Conservation (phyloP, 2,797 vertebrate genomes). For the Sarcophilus harrisii region DNA sequence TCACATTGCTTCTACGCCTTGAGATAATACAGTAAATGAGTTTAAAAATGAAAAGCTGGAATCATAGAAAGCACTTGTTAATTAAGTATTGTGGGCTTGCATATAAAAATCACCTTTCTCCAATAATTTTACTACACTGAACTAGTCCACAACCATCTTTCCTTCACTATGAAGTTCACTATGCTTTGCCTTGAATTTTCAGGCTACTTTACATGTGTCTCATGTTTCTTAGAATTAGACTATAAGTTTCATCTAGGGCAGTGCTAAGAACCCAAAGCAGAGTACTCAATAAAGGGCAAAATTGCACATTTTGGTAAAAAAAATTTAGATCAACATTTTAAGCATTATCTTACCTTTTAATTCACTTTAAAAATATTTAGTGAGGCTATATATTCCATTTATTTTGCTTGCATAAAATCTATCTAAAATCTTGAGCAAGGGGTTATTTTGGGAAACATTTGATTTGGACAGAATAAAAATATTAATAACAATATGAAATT, state of each 20-base stretch:
- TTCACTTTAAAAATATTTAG: conserved; percentile 4
- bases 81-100: background rate
- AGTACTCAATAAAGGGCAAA: background rate
- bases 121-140: background rate
- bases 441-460: conserved; percentile 15
- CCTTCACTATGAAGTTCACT: background rate
- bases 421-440: background rate
- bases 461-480: conserved; percentile 15
- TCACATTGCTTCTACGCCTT: background rate
- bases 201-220: conserved; percentile 18
- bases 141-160: background rate
- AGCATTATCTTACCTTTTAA: background rate
- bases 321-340: background rate
- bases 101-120: background rate
- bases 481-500: conserved; percentile 20
- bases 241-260: background rate
- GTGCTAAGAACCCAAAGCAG: background rate
- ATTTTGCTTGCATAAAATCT: conserved; percentile 8
- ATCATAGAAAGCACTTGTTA: conserved; percentile 3
- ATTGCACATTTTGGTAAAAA: background rate
- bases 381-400: background rate
- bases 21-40: background rate
- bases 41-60: background rate
- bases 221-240: background rate
- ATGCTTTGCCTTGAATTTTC: background rate